Evolutionary conservation across 2,797 vertebrate genomes (phyloP).

Genomic region (Antennarius maculatus): DNA sequence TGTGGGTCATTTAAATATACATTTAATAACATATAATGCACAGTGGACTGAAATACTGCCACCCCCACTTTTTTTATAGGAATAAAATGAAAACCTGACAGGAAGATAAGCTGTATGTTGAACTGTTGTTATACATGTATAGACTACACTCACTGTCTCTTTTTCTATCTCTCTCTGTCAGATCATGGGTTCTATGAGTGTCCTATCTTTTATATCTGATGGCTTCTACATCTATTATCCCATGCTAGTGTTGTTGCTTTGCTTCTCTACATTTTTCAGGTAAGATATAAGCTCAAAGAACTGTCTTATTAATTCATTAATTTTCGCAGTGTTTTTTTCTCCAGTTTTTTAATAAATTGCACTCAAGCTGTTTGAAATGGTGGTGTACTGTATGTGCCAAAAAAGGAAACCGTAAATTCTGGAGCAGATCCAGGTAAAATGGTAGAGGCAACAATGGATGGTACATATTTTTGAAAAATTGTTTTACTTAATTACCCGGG

Average conservation of each 20-base stretch:
- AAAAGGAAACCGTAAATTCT: too few relatives aligned
- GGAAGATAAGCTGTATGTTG: not conserved
- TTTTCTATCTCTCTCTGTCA: slow-evolving; percentile 64
- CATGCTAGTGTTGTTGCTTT: slow-evolving; percentile 94
- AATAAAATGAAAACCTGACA: not conserved
- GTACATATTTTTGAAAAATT: too few relatives aligned
- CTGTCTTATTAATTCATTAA: not conserved
- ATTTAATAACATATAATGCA: not conserved
- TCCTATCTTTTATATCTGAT: slow-evolving; percentile 92
- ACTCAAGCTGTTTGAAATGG: too few relatives aligned
- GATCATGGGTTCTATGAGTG: slow-evolving; percentile 96
- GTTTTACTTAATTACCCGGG: too few relatives aligned
- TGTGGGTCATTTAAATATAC: slow-evolving; percentile 79
- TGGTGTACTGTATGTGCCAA: too few relatives aligned
- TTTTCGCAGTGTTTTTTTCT: too few relatives aligned
- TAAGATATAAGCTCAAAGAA: slow-evolving; percentile 57
- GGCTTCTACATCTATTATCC: slow-evolving; percentile 98
- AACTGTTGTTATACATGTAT: not conserved
- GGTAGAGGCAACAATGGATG: too few relatives aligned
- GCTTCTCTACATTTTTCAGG: slow-evolving; percentile 95
- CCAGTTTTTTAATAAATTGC: too few relatives aligned
- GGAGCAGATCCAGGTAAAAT: too few relatives aligned
- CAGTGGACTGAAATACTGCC: not conserved
- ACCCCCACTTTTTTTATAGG: too few relatives aligned
- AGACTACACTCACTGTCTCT: not conserved